Evolutionary conservation across 1,140 invertebrate species (phyloP).

Genomic region (Diprion similis): DNA sequence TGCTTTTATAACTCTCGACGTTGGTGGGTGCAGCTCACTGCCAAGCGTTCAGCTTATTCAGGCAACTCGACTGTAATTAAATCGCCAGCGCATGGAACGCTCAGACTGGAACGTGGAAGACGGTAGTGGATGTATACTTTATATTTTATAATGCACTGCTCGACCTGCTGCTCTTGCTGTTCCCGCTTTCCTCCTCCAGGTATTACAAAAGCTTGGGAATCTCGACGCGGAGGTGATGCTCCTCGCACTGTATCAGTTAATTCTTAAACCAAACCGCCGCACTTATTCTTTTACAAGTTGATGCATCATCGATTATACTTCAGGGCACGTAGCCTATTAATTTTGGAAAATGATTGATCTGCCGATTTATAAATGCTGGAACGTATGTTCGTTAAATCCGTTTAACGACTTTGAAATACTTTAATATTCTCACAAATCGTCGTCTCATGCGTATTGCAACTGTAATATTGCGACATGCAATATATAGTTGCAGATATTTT

Average conservation of each 20-base stretch:
- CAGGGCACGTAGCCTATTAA: too few species aligned
- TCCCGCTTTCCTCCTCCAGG: neutral
- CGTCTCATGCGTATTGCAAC: too few species aligned
- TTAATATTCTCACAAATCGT: too few species aligned
- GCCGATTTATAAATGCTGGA: too few species aligned
- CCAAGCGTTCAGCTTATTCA: neutral
- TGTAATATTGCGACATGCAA: too few species aligned
- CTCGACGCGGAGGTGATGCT: neutral
- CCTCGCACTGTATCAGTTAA: neutral
- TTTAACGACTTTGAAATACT: too few species aligned
- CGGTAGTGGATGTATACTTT: neutral
- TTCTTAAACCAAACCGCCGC: neutral
- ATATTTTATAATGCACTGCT: neutral
- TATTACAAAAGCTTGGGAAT: neutral
- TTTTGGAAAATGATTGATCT: too few species aligned
- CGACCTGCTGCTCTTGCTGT: neutral
- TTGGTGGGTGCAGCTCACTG: neutral
- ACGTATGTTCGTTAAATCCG: too few species aligned
- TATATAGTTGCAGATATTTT: too few species aligned
- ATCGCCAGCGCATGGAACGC: constrained; percentile 2
- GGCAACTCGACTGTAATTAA: neutral
- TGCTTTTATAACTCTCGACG: too few species aligned
- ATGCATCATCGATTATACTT: too few species aligned
- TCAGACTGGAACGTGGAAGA: neutral
- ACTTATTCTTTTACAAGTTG: too few species aligned